phyloP scores from a whole-genome alignment of 2,888 invertebrate genomes.

The Leptopilina myrica region DNA sequence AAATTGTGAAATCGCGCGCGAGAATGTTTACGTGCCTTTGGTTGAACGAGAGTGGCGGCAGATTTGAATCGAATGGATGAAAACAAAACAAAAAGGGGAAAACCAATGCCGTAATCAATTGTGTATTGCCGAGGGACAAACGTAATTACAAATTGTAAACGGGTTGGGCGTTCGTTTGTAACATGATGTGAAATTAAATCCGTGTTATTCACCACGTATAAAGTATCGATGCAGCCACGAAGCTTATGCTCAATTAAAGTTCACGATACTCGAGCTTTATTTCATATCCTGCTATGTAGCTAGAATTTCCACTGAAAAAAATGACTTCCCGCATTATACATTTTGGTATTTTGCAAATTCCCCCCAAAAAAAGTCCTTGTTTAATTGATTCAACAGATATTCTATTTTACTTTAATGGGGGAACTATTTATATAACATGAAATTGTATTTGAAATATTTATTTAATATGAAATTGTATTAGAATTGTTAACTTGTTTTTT shows the following conservation, averaged over 20 bases:
- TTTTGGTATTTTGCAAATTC: no score
- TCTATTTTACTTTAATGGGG: no score
- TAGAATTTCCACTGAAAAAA: not conserved
- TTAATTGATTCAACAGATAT: no score
- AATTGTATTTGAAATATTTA: no score
- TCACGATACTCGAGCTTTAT: slow-evolving; percentile 18
- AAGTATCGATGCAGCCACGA: slow-evolving; percentile 54
- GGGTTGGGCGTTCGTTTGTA: slow-evolving; percentile 47
- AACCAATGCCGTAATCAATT: slow-evolving; percentile 53
- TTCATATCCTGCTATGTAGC: slow-evolving; percentile 9
- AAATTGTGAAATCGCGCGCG: slow-evolving; percentile 8
- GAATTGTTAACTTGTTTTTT: no score
- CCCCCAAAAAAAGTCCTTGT: no score
- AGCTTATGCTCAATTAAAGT: slow-evolving; percentile 41
- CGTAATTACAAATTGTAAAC: slow-evolving; percentile 61
- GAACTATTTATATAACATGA: no score
- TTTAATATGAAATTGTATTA: no score
- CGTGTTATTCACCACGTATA: slow-evolving; percentile 59
- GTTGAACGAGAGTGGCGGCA: slow-evolving; percentile 31
- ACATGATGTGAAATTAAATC: slow-evolving; percentile 63
- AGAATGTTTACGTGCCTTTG: slow-evolving; percentile 18
- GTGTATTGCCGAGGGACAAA: slow-evolving; percentile 46
- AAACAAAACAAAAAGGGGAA: slow-evolving; percentile 35
- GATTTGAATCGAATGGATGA: slow-evolving; percentile 31
- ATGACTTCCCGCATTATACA: no score